Evolutionary conservation across 2,797 vertebrate genomes (phyloP).

Genomic region (Geotrypetes seraphini): DNA sequence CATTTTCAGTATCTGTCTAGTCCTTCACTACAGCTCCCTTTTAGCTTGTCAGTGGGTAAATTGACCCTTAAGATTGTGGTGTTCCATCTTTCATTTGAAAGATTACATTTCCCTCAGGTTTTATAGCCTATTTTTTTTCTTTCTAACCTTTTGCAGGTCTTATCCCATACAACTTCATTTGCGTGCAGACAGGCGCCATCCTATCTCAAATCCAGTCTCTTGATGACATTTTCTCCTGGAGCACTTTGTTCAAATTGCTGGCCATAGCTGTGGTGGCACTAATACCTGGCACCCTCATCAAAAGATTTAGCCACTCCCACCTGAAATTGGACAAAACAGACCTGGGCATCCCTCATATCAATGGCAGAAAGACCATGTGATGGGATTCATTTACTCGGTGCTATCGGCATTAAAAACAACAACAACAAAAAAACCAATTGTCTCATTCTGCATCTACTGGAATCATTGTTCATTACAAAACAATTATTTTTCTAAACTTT

Average conservation of each 20-base stretch:
- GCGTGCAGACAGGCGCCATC: conserved; percentile 89
- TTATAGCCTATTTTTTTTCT: background rate
- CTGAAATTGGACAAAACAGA: conserved; percentile 46
- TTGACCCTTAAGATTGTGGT: too few relatives aligned
- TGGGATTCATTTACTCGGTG: background rate
- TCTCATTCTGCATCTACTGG: too few relatives aligned
- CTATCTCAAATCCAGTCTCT: conserved; percentile 82
- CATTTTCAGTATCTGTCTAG: too few relatives aligned
- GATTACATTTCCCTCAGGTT: too few relatives aligned
- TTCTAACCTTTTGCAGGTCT: conserved; percentile 61
- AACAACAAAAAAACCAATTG: too few relatives aligned
- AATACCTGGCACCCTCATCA: conserved; percentile 80
- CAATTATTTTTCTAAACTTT: background rate
- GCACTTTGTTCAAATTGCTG: conserved; percentile 73
- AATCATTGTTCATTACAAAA: too few relatives aligned
- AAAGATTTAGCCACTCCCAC: conserved; percentile 58
- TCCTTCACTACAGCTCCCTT: too few relatives aligned
- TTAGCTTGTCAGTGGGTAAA: too few relatives aligned
- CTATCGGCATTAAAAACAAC: background rate
- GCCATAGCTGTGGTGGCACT: conserved; percentile 75
- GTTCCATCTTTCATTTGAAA: too few relatives aligned
- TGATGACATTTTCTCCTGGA: conserved; percentile 86
- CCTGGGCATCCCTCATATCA: conserved; percentile 26
- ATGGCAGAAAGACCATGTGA: conserved; percentile 65
- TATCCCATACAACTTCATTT: conserved; percentile 94